Evolutionary conservation across 2,797 vertebrate species (phyloP).

Genomic region (Eulemur albifrons): DNA sequence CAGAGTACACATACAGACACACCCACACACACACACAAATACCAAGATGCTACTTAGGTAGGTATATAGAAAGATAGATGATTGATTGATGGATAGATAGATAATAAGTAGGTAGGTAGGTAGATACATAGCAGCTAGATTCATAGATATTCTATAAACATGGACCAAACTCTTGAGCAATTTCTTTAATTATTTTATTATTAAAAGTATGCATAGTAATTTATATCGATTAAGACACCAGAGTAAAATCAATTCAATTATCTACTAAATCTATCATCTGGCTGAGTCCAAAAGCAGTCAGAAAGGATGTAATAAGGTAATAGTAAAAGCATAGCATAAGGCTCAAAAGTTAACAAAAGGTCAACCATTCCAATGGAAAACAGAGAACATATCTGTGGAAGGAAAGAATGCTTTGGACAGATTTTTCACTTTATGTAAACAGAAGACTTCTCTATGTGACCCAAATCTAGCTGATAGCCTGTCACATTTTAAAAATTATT

Average conservation of each 20-base stretch:
- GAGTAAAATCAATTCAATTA: neutral
- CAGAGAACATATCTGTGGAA: neutral
- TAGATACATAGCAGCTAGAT: neutral
- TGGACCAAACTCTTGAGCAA: neutral
- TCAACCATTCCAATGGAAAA: constrained; percentile 1
- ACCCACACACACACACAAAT: neutral
- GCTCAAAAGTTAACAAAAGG: neutral
- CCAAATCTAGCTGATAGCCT: neutral
- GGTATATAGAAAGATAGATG: neutral
- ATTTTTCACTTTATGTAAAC: neutral
- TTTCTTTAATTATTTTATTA: neutral
- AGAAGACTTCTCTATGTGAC: neutral
- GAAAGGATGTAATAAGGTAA: neutral
- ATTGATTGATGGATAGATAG: neutral
- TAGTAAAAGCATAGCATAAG: neutral
- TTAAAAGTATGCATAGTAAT: neutral
- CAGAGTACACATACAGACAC: neutral
- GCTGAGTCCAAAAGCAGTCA: neutral
- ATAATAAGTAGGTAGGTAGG: no score
- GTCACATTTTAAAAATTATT: neutral
- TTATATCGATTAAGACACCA: neutral
- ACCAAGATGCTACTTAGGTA: neutral
- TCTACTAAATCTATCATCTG: neutral
- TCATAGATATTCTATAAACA: neutral
- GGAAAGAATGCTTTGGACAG: neutral